Evolutionary conservation across 2,797 vertebrate genomes (phyloP).

Genomic region (Hyperoplus immaculatus): DNA sequence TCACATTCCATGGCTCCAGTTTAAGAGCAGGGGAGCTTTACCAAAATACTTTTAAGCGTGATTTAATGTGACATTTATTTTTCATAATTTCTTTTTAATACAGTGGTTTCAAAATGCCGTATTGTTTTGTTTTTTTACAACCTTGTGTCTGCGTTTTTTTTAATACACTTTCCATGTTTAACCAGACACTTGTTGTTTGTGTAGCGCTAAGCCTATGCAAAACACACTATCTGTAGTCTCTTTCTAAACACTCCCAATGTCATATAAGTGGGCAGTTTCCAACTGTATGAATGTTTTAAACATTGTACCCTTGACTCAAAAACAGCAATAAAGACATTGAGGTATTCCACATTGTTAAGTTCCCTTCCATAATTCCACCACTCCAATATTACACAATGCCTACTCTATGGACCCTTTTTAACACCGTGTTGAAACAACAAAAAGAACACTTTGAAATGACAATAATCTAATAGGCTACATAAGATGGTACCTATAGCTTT

Average conservation of each 20-base stretch:
- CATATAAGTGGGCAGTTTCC: constrained; percentile 85
- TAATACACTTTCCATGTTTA: constrained; percentile 76
- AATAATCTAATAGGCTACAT: too few relatives aligned
- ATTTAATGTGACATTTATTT: constrained; percentile 78
- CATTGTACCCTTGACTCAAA: constrained; percentile 91
- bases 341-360: constrained; percentile 76
- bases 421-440: too few relatives aligned
- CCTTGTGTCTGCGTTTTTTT: constrained; percentile 65
- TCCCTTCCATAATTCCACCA: constrained; percentile 25
- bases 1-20: constrained; percentile 82
- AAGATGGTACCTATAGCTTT: too few relatives aligned
- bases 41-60: constrained; percentile 75
- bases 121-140: constrained; percentile 63
- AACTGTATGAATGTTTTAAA: constrained; percentile 87
- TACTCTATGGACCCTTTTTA: background rate
- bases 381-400: background rate
- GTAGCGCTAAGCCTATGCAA: constrained; percentile 84
- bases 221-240: constrained; percentile 85
- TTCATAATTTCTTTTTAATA: constrained; percentile 63
- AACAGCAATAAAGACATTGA: constrained; percentile 96
- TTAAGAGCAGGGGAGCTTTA: constrained; percentile 75
- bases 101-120: constrained; percentile 63
- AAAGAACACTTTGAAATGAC: too few relatives aligned
- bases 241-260: constrained; percentile 85
- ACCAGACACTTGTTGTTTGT: constrained; percentile 82